A percentile compares a stretch with the other conserved stretches of the same genome.
phyloP scores from a whole-genome alignment of 2,113 vertebrate genomes.

The Carassius gibelio region DNA sequence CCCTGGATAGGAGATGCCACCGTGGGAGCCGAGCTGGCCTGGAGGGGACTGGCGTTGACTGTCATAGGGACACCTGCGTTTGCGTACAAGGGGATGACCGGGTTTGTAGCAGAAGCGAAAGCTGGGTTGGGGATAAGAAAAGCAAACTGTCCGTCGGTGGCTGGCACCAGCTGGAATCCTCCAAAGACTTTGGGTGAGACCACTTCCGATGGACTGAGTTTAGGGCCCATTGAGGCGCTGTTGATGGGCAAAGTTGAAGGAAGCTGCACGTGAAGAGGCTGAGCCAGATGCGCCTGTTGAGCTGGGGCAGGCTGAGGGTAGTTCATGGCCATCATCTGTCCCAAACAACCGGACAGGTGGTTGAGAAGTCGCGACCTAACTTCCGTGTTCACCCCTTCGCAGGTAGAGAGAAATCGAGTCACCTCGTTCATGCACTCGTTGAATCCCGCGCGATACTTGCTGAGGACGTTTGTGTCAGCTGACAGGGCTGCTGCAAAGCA shows the following conservation, averaged over 20 bases:
- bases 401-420: constrained; percentile 85
- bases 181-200: constrained; percentile 82
- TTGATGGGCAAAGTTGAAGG: constrained; percentile 77
- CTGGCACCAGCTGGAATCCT: constrained; percentile 82
- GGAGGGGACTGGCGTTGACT: constrained; percentile 68
- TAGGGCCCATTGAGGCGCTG: constrained; percentile 75
- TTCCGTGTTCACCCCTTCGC: constrained; percentile 86
- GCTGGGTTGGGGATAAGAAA: constrained; percentile 84
- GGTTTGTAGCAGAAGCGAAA: constrained; percentile 73
- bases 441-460: constrained; percentile 90
- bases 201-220: constrained; percentile 79
- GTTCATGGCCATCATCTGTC: constrained; percentile 86
- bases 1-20: constrained; percentile 83
- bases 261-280: constrained; percentile 86
- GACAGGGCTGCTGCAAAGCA: constrained; percentile 78
- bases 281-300: constrained; percentile 78
- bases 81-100: constrained; percentile 77
- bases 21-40: constrained; percentile 63
- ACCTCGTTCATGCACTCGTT: constrained; percentile 90
- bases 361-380: constrained; percentile 83
- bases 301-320: constrained; percentile 74
- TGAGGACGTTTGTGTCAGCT: constrained; percentile 82
- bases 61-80: constrained; percentile 78
- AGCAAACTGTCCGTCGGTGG: constrained; percentile 84
- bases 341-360: constrained; percentile 86